Base-by-base conservation (phyloP, 2,113 vertebrate genomes). In the Cairina moschata region DNA sequence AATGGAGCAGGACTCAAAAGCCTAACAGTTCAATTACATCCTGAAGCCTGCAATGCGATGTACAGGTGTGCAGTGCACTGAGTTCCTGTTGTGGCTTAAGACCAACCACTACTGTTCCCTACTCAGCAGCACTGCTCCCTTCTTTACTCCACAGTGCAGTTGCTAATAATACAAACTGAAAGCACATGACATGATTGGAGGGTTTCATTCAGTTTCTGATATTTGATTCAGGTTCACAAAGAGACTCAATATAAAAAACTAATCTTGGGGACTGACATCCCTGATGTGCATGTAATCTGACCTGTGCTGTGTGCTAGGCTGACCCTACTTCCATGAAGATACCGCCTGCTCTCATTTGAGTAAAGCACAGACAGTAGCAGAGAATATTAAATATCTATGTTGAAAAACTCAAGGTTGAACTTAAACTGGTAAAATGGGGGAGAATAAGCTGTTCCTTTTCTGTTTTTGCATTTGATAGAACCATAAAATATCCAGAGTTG, bases 1-100 rank as follows among this genome's bases (percentile, higher is more conserved):
- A 86, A 54, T 55, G 83, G 73, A 66, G 79, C 79, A 69, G 73
- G 69, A 66, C 50, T 93, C 76, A 60, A 94, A 88, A 91, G 52
- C 72, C 80, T 75, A 86, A 60, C 26, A 79, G 79, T 93, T 95
- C 76, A 78, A 36, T 92, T 74, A 6, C 65, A 46, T 69, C 52
- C 54, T 25, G 80, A 38, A 84, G 86, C 80, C 71, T 94, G 90
- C 72, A 66, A 16, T 60, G 91, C 7, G 2, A 75, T 65, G 52
- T 42, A 68, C 17, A 91, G 87, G 58, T 8, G 48, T 74, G 88
- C 94, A 65, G 91, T 54, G 65, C 73, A 75, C 11, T 62, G 85
- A 65, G 84, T 36, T 94, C 52, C 52, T 90, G 66, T 8, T 0
- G 0, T 25, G 73, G 36, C 59, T 92, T 65, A 14, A 75, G 71